Conservation (phyloP, 2,888 invertebrate genomes). For the Pyrrhia umbra region DNA sequence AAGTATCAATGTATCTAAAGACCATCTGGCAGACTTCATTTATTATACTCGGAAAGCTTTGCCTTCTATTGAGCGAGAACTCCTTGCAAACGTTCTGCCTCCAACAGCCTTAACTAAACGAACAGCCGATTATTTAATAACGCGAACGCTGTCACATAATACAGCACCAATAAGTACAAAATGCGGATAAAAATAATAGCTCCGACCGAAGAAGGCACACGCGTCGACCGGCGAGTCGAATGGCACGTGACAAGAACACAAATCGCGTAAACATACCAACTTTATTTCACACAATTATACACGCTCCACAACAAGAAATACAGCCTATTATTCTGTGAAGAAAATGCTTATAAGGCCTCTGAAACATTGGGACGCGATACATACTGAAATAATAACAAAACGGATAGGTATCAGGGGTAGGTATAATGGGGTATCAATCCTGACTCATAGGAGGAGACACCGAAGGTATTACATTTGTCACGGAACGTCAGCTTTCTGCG, state of each 20-base stretch:
- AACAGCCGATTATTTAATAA: conserved; percentile 79
- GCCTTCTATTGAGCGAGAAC: not conserved
- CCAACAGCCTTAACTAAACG: conserved; percentile 62
- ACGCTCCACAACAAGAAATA: conserved; percentile 64
- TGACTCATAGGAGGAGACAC: conserved; percentile 59
- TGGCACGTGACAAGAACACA: conserved; percentile 83
- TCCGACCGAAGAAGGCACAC: conserved; percentile 77
- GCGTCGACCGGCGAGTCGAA: conserved; percentile 78
- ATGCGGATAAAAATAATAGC: conserved; percentile 84
- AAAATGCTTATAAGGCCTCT: conserved; percentile 65
- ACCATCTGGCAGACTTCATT: conserved; percentile 13
- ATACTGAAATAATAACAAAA: conserved; percentile 77
- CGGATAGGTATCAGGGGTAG: conserved; percentile 68
- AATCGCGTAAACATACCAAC: conserved; percentile 74
- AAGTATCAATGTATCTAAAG: conserved; percentile 31
- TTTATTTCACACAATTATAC: conserved; percentile 60
- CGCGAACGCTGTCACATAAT: conserved; percentile 77
- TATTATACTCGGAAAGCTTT: not conserved
- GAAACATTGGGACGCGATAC: conserved; percentile 80
- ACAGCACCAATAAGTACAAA: conserved; percentile 82
- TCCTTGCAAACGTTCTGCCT: not conserved
- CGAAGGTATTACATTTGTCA: conserved; percentile 58
- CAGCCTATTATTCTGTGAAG: conserved; percentile 39
- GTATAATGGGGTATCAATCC: conserved; percentile 71
- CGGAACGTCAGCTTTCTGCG: conserved; percentile 30